Percentiles rank a stretch among this genome's conserved stretches.
These are phyloP conservation scores for Varroa destructor DNA, from an alignment of 1,140 invertebrate species.

Conservation along the genomic window DNA sequence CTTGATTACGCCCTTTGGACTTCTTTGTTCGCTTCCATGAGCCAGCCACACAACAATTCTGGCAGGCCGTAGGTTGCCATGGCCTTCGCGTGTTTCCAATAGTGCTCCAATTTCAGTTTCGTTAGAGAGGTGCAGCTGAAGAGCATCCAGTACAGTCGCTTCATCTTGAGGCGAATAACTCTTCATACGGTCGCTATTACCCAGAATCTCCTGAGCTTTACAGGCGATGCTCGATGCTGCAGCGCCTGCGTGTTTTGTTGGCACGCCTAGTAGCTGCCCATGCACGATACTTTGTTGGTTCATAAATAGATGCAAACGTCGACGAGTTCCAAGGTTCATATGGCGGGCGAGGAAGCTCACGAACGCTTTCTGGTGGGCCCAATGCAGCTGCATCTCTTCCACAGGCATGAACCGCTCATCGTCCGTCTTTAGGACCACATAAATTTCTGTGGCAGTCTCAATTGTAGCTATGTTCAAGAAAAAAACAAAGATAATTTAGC, in stretches of 20 bases:
- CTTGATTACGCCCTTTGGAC: background rate
- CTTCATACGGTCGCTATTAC: background rate
- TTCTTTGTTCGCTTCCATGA: slow-evolving; percentile 17
- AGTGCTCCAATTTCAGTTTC: background rate
- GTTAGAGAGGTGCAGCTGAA: slow-evolving; percentile 12
- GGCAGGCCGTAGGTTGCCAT: background rate
- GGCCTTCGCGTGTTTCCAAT: too few species aligned
- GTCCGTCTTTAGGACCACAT: slow-evolving; percentile 10
- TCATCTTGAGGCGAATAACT: slow-evolving; percentile 16
- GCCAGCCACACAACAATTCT: slow-evolving; percentile 8
- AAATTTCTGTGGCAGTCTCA: slow-evolving; percentile 5
- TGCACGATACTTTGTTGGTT: slow-evolving; percentile 10
- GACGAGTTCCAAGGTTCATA: background rate
- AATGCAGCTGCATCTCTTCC: slow-evolving; percentile 21
- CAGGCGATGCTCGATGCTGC: background rate
- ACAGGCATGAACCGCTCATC: slow-evolving; percentile 14
- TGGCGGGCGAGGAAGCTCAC: slow-evolving; percentile 1
- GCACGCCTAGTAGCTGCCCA: background rate
- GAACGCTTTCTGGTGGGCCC: slow-evolving; percentile 21
- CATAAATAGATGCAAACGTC: background rate
- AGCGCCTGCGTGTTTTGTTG: background rate
- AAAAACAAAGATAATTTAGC: too few species aligned
- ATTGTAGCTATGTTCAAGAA: background rate
- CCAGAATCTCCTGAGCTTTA: background rate
- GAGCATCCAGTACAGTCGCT: slow-evolving; percentile 18